Evolutionary conservation across 2,888 invertebrate species (phyloP).

Genomic region (Drosophila peninsularis): DNA sequence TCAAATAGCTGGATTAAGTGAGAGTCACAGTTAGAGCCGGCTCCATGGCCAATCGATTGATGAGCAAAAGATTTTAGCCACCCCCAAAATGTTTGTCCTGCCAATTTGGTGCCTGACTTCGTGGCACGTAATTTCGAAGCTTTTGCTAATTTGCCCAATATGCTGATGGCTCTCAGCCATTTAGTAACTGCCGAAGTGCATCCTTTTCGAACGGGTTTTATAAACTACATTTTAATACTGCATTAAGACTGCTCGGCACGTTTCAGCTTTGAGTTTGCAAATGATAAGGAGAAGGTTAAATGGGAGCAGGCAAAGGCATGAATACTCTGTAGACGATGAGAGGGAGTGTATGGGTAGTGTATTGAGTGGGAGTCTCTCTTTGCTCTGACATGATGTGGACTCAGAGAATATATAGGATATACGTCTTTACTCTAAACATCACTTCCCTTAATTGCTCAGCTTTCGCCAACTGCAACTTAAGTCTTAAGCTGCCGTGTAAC

Average conservation of each 20-base stretch:
- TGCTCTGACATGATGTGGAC: no score
- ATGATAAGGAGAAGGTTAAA: slow-evolving; percentile 17
- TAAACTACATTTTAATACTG: slow-evolving; percentile 53
- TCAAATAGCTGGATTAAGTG: slow-evolving; percentile 57
- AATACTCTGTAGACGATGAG: slow-evolving; percentile 7
- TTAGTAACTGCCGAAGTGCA: slow-evolving; percentile 54
- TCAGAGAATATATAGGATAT: no score
- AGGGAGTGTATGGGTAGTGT: not conserved
- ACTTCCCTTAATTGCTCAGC: not conserved
- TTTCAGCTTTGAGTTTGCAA: slow-evolving; percentile 31
- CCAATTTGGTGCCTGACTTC: slow-evolving; percentile 16
- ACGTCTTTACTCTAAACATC: no score
- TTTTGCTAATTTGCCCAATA: slow-evolving; percentile 61
- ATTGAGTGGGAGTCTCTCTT: not conserved
- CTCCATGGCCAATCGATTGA: slow-evolving; percentile 45
- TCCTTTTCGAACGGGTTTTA: slow-evolving; percentile 37
- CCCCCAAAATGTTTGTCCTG: slow-evolving; percentile 4
- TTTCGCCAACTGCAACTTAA: not conserved
- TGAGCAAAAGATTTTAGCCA: slow-evolving; percentile 29
- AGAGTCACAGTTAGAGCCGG: slow-evolving; percentile 22
- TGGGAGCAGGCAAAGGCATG: not conserved
- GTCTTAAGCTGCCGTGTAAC: not conserved
- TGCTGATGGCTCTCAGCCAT: slow-evolving; percentile 56
- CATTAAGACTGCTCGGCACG: slow-evolving; percentile 49
- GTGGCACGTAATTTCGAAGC: slow-evolving; percentile 42